Conservation (phyloP, 2,888 invertebrate genomes). For the Nematopogon swammerdamellus region DNA sequence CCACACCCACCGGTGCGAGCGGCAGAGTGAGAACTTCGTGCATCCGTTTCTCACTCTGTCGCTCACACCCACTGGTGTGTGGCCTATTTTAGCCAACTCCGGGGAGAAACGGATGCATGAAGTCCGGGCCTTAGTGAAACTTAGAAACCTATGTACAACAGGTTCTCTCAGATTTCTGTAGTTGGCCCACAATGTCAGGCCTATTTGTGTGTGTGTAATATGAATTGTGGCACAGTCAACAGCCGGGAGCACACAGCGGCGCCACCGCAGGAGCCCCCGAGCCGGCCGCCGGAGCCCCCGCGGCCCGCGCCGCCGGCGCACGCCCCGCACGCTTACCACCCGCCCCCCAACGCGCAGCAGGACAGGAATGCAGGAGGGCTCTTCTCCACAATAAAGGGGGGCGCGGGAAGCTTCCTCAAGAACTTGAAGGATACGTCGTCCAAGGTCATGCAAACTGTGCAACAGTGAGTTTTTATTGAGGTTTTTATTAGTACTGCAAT, state of each 20-base stretch:
- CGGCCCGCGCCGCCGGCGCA: slow-evolving; percentile 29
- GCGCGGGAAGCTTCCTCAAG: slow-evolving; percentile 89
- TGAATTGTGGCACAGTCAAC: slow-evolving; percentile 13
- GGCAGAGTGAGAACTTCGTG: too few relatives aligned
- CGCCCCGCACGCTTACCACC: slow-evolving; percentile 22
- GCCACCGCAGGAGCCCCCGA: slow-evolving; percentile 31
- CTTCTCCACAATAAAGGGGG: slow-evolving; percentile 85
- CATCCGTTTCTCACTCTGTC: too few relatives aligned
- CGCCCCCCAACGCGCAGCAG: slow-evolving; percentile 21
- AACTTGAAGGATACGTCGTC: slow-evolving; percentile 94
- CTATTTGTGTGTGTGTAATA: too few relatives aligned
- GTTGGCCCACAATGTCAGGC: too few relatives aligned
- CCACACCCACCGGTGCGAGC: too few relatives aligned
- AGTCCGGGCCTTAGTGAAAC: too few relatives aligned
- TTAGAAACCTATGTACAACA: too few relatives aligned
- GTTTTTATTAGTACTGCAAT: too few relatives aligned
- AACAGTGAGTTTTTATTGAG: slow-evolving; percentile 67
- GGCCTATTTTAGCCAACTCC: too few relatives aligned
- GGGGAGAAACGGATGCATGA: too few relatives aligned
- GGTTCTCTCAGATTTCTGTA: too few relatives aligned
- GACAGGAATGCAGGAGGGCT: slow-evolving; percentile 49
- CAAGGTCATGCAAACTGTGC: slow-evolving; percentile 96
- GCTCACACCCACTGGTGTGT: too few relatives aligned
- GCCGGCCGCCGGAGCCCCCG: slow-evolving; percentile 27
- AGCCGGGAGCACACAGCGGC: slow-evolving; percentile 27